Evolutionary conservation across 2,888 invertebrate genomes (phyloP), one percentile per base, ranked within the genome.

Genomic region (Macaria notata): DNA sequence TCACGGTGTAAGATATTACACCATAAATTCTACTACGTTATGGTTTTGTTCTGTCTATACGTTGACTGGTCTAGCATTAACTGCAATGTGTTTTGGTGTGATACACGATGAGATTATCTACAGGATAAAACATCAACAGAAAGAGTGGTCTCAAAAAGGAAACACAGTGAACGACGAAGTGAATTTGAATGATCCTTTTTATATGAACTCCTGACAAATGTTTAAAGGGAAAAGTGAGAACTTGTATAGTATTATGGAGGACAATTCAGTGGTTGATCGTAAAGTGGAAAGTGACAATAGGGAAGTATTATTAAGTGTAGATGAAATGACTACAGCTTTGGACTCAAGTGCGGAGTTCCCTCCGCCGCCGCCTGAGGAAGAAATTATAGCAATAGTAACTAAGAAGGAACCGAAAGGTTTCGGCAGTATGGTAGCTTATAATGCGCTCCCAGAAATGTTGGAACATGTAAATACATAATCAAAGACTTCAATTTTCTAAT

Each of bases 1-100:
- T 81, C 93, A 84, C 79, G 93, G 73, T 80, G 92, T 83, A 69
- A 90, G 84, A 79, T 92, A 81, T 76, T 93, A 84, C 60, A 90
- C 92, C 39, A 93, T 94, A 43, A 93, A 94, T 68, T 94, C 94
- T 68, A 93, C 94, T 33, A 96, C 96, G 38, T 92, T 97, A 63
- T 97, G 97, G 97, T 97, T 97, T 84, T 97, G 96, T 86, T 97
- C 97, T 33, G 94, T 95, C 56, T 97, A 97, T 81, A 97, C 97
- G 56, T 94, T 97, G 88, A 95, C 95, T 6, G 97, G 97, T 4
- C 94, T 97, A 93, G 97, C 97, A 1, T 86, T 97, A 68, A 97
- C 97, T 8, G 96, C 97, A 46, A 97, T 97, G 96, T 97, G 96
- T 79, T 97, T 97, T 84, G 97, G 96, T 79, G 96, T 97, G 8